These are phyloP conservation scores for Ormyrus pomaceus DNA, from an alignment of 2,888 invertebrate species.

Conservation along the genomic window DNA sequence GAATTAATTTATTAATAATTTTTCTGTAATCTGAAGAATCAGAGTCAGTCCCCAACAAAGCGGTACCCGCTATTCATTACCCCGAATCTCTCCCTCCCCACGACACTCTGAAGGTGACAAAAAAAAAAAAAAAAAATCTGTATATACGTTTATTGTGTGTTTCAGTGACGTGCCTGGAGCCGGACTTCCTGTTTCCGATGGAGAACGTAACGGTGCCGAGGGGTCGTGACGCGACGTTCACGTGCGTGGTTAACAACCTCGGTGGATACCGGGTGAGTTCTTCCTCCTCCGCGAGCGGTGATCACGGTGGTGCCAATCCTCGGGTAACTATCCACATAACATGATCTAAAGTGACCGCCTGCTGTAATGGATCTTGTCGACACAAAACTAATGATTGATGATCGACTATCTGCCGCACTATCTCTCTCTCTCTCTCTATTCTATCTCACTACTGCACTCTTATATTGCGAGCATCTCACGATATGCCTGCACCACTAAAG, in stretches of 20 bases:
- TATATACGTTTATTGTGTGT: constrained; percentile 25
- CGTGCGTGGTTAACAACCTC: constrained; percentile 90
- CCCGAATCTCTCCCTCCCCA: too few relatives aligned
- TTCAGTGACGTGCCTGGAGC: constrained; percentile 84
- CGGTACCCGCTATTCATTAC: too few relatives aligned
- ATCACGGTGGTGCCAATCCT: constrained; percentile 73
- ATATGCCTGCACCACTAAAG: constrained; percentile 50
- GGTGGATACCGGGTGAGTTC: constrained; percentile 90
- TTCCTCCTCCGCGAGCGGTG: constrained; percentile 73
- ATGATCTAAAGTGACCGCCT: constrained; percentile 71
- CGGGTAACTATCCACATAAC: constrained; percentile 72
- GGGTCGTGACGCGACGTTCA: constrained; percentile 89
- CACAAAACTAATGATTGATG: constrained; percentile 55
- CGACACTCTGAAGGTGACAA: too few relatives aligned
- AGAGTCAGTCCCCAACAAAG: too few relatives aligned
- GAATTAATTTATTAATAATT: too few relatives aligned
- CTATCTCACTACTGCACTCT: constrained; percentile 41
- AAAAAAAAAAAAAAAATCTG: too few relatives aligned
- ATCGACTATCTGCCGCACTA: constrained; percentile 63
- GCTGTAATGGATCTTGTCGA: constrained; percentile 69
- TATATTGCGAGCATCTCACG: constrained; percentile 46
- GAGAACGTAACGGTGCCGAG: constrained; percentile 90
- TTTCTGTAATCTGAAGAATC: too few relatives aligned
- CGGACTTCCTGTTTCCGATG: constrained; percentile 87
- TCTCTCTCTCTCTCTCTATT: constrained; percentile 42